Evolutionary conservation across 2,888 invertebrate genomes (phyloP).

Genomic region (Noctua janthe): DNA sequence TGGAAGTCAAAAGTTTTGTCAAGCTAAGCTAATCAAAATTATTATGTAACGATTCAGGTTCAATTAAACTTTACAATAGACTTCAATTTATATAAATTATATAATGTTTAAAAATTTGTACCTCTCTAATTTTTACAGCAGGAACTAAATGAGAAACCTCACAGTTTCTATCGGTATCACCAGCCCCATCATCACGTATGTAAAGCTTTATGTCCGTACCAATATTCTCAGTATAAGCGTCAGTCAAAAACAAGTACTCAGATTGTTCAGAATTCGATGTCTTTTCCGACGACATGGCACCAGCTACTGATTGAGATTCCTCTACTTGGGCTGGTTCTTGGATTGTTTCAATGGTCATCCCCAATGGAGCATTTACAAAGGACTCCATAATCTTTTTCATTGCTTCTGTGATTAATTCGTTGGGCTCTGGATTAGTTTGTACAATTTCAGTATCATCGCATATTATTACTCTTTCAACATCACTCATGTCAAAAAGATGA

Average conservation of each 20-base stretch:
- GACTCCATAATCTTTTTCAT: constrained; percentile 79
- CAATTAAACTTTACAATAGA: background rate
- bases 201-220: constrained; percentile 73
- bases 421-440: constrained; percentile 66
- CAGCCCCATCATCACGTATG: constrained; percentile 68
- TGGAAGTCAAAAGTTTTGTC: constrained; percentile 1
- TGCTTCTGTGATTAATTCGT: constrained; percentile 70
- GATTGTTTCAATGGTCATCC: constrained; percentile 63
- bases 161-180: constrained; percentile 53
- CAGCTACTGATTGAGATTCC: constrained; percentile 46
- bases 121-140: constrained; percentile 65
- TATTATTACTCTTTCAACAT: constrained; percentile 75
- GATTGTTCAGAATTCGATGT: constrained; percentile 71
- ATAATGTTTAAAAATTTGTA: constrained; percentile 11
- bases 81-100: too few relatives aligned
- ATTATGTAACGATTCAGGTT: background rate
- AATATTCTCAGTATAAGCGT: constrained; percentile 71
- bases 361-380: constrained; percentile 74
- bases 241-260: constrained; percentile 78
- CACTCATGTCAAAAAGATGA: constrained; percentile 85
- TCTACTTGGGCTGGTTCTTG: constrained; percentile 49
- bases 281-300: constrained; percentile 51
- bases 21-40: too few relatives aligned
- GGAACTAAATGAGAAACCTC: constrained; percentile 58
- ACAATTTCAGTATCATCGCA: constrained; percentile 69